These are phyloP conservation scores for Phalacrocorax pelagicus DNA, from an alignment of 2,113 vertebrate species.

Conservation along the genomic window DNA sequence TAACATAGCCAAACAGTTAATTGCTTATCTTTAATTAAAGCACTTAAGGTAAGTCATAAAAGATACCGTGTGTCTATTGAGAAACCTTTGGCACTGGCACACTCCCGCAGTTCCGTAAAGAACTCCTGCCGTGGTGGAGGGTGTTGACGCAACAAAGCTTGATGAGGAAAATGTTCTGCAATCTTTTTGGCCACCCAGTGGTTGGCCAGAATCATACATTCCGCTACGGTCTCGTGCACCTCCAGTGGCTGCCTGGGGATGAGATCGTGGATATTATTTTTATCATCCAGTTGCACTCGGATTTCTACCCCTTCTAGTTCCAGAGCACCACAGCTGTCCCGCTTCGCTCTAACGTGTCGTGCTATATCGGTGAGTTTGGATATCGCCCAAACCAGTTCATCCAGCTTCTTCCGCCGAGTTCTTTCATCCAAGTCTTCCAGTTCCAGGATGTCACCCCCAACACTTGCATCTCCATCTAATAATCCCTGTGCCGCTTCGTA, in stretches of 20 bases:
- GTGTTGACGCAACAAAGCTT: constrained; percentile 88
- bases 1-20: background rate
- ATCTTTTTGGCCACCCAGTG: constrained; percentile 97
- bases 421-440: constrained; percentile 64
- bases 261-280: constrained; percentile 87
- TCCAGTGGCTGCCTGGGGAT: constrained; percentile 91
- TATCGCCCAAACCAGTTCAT: constrained; percentile 80
- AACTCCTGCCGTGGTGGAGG: constrained; percentile 89
- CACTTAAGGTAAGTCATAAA: background rate
- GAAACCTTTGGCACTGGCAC: constrained; percentile 85
- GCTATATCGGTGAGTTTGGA: constrained; percentile 82
- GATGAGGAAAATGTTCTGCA: constrained; percentile 84
- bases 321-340: constrained; percentile 86
- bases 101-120: constrained; percentile 84
- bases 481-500: constrained; percentile 91
- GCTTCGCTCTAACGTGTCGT: constrained; percentile 76
- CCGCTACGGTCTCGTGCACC: constrained; percentile 92
- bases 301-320: constrained; percentile 93
- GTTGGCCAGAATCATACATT: constrained; percentile 98
- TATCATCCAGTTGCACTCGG: constrained; percentile 85
- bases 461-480: constrained; percentile 75
- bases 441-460: constrained; percentile 76
- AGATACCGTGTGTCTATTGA: constrained; percentile 85
- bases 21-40: background rate
- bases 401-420: constrained; percentile 60